Evolutionary conservation across 2,888 invertebrate genomes (phyloP), one percentile per base, ranked within the genome.

Genomic region (Coelopa pilipes): DNA sequence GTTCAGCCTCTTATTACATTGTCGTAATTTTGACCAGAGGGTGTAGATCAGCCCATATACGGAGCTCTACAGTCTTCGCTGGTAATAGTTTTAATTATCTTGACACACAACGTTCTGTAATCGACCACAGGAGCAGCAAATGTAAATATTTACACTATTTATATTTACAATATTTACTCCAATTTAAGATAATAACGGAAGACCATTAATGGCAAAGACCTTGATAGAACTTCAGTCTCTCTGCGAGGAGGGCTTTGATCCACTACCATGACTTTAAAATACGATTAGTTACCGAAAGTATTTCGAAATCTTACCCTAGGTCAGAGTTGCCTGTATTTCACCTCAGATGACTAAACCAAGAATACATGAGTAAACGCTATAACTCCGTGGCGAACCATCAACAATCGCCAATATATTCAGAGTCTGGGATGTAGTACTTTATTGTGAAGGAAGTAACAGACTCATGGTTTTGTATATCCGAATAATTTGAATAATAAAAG

Each of bases 121-220:
- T 9, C 21, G 47, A 45, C 65, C 1, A 65, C 15, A 65, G 47
- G 17, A n/a, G 47, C 15, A 59, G 21, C 53, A 53, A 53, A 9
- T 3, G 53, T 63, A 76, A 76, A 76, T 72, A 73, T 74, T 72
- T 72, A 50, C 72, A 68, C 57, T 24, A 53, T 45, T 47, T 57
- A 24, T 57, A 45, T 13, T 45, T 50, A n/a, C n/a, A n/a, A n/a
- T n/a, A n/a, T n/a, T 13, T 60, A n/a, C 74, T 81, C 78, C 77
- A 78, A 81, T 78, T 79, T 78, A 76, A 79, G 78, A 78, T 81
- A 80, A 81, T 78, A 78, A 77, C 77, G 19, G 21, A 50, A n/a
- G 50, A 1, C 34, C 7, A 4, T 7, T 34, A 7, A 7, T 46
- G 65, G 12, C 34, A 34, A 34, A 34, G 4, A 34, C 34, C 34